phyloP scores from a whole-genome alignment of 2,113 vertebrate species.

The Amia ocellicauda region DNA sequence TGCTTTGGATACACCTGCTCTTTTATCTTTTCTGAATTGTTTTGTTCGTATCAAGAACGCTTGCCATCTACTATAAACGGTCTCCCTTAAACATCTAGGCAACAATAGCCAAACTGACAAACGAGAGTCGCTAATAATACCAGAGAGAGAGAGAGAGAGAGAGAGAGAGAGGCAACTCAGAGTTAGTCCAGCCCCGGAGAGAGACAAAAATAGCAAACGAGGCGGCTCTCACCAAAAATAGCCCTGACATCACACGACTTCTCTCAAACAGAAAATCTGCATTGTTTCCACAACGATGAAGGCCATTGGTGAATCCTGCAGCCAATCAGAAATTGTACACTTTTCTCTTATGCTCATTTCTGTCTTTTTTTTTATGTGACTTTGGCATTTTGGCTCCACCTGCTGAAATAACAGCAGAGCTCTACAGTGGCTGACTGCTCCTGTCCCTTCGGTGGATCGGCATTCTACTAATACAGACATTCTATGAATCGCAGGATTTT shows the following conservation, averaged over 20 bases:
- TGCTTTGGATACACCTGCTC: too few relatives aligned
- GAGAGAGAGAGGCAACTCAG: slow-evolving; percentile 46
- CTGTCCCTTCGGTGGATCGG: too few relatives aligned
- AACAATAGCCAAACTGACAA: background rate
- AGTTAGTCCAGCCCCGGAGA: slow-evolving; percentile 30
- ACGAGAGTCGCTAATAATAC: slow-evolving; percentile 11
- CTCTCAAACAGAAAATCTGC: slow-evolving; percentile 28
- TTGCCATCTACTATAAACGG: background rate
- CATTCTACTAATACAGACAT: too few relatives aligned
- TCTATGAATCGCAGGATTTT: too few relatives aligned
- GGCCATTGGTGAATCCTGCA: slow-evolving; percentile 36
- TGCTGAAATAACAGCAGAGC: slow-evolving; percentile 7
- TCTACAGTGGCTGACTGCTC: too few relatives aligned
- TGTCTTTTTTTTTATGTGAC: background rate
- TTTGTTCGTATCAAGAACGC: too few relatives aligned
- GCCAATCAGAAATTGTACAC: slow-evolving; percentile 34
- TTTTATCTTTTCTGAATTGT: too few relatives aligned
- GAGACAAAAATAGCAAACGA: slow-evolving; percentile 65
- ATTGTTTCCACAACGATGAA: slow-evolving; percentile 48
- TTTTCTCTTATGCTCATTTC: slow-evolving; percentile 18
- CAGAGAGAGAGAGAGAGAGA: slow-evolving; percentile 34
- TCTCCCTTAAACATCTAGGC: slow-evolving; percentile 2
- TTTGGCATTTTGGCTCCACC: slow-evolving; percentile 20
- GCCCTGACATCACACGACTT: slow-evolving; percentile 51
- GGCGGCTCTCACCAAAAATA: slow-evolving; percentile 71